A percentile compares a stretch with the other conserved stretches of the same genome.
Conservation (phyloP, 2,888 invertebrate species). For the Nasonovia ribisnigri region DNA sequence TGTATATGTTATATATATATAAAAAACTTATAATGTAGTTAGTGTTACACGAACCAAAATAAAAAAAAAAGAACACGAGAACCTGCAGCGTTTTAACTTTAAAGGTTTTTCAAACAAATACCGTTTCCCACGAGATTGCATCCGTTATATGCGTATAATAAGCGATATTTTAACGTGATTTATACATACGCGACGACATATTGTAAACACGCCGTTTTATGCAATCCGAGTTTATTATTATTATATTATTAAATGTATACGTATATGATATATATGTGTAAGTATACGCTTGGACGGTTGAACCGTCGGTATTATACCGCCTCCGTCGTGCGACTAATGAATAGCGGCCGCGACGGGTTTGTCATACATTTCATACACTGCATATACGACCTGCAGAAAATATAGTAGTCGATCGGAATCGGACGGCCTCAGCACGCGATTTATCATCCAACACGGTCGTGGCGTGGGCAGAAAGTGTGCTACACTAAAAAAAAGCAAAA, state of each 20-base stretch:
- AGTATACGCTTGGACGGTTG: neutral
- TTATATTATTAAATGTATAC: conserved; percentile 11
- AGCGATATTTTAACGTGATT: conserved; percentile 30
- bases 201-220: conserved; percentile 45
- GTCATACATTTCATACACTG: conserved; percentile 35
- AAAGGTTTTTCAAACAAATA: conserved; percentile 29
- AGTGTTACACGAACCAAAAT: conserved; percentile 22
- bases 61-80: conserved; percentile 13
- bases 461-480: conserved; percentile 27
- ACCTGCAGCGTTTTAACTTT: neutral
- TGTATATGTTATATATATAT: neutral
- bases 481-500: neutral
- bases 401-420: conserved; percentile 48
- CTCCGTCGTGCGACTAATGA: conserved; percentile 26
- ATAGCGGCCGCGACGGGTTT: conserved; percentile 18
- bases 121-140: conserved; percentile 53
- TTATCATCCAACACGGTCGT: conserved; percentile 27
- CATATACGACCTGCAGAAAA: neutral
- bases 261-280: neutral
- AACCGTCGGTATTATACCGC: conserved; percentile 26
- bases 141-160: conserved; percentile 4
- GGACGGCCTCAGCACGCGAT: conserved; percentile 35
- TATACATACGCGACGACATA: neutral
- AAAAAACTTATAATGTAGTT: neutral
- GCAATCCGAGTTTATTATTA: conserved; percentile 29